phyloP scores from a whole-genome alignment of 2,797 vertebrate genomes.

The Eulemur rubriventer region DNA sequence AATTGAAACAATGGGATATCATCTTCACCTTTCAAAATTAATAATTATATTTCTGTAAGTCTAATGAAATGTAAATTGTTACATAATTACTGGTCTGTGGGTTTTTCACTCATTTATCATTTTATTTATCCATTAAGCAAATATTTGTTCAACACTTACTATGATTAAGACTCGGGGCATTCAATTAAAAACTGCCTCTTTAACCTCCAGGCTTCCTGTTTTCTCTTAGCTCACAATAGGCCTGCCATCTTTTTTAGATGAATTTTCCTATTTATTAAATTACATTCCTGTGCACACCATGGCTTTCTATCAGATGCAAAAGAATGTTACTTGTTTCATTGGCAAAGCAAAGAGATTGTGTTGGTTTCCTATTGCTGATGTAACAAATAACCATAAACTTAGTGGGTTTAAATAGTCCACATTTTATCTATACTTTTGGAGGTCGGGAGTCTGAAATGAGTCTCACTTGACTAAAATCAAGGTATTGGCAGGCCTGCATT shows the following conservation, averaged over 20 bases:
- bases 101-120: constrained; percentile 1
- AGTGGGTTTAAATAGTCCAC: background rate
- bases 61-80: constrained; percentile 20
- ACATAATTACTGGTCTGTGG: background rate
- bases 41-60: constrained; percentile 2
- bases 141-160: background rate
- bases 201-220: background rate
- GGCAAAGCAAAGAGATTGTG: background rate
- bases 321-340: background rate
- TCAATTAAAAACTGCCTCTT: background rate
- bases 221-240: background rate
- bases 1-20: constrained; percentile 37
- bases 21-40: constrained; percentile 38
- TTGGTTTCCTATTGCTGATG: background rate
- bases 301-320: background rate
- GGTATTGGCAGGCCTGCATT: rapidly evolving
- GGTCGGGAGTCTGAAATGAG: background rate
- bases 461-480: background rate
- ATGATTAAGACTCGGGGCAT: background rate
- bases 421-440: background rate
- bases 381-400: background rate
- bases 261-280: background rate
- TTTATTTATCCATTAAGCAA: constrained; percentile 33
- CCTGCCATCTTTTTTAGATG: background rate
- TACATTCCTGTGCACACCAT: background rate